Percentiles rank a stretch among this genome's conserved stretches.
phyloP scores from a whole-genome alignment of 2,797 vertebrate genomes.

The Gymnothorax javanicus region DNA sequence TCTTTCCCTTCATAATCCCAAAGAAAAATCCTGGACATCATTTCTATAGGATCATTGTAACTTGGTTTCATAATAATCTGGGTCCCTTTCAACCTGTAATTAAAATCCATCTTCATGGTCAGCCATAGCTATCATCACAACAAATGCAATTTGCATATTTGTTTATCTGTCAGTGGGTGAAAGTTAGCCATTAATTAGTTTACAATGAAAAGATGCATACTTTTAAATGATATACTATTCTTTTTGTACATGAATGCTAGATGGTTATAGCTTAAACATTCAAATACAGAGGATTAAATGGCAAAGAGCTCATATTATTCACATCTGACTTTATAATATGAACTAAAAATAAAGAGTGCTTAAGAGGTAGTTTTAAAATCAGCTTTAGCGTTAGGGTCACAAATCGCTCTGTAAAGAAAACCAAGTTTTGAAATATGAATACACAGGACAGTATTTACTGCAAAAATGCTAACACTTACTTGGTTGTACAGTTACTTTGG shows the following conservation, averaged over 20 bases:
- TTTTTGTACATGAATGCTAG: not conserved
- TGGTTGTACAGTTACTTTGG: not conserved
- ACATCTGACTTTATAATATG: not conserved
- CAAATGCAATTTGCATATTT: not conserved
- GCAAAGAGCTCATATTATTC: not conserved
- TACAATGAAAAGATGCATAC: not conserved
- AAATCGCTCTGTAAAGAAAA: too few species aligned
- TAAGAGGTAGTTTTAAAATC: not conserved
- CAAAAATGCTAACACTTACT: not conserved
- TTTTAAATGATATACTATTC: not conserved
- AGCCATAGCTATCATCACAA: slow-evolving; percentile 27
- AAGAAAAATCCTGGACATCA: not conserved
- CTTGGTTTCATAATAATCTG: slow-evolving; percentile 39
- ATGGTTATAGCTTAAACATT: not conserved
- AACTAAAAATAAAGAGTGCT: not conserved
- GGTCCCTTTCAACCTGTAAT: slow-evolving; percentile 36
- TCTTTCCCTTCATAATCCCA: not conserved
- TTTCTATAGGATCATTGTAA: slow-evolving; percentile 29
- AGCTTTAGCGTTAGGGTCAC: too few species aligned
- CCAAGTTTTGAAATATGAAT: not conserved
- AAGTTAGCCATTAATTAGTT: not conserved
- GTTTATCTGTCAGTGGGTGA: not conserved
- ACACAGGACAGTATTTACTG: not conserved
- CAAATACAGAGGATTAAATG: not conserved
- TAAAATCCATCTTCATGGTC: slow-evolving; percentile 56